phyloP scores from a whole-genome alignment of 2,888 invertebrate genomes.

The Drosophila affinis region DNA sequence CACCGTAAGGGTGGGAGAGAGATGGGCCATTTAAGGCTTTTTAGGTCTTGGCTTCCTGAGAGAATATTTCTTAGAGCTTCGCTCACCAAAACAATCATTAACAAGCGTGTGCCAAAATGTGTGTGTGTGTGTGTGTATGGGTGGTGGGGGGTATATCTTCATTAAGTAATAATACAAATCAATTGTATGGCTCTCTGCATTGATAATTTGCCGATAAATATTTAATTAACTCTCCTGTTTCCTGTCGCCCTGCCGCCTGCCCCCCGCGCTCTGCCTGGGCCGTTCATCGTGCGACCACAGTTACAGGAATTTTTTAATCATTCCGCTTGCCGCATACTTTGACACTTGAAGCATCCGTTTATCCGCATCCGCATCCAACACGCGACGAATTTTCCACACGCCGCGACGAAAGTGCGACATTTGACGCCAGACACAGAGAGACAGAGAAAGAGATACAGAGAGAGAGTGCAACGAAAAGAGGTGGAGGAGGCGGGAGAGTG shows the following conservation, averaged over 20 bases:
- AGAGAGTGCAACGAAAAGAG: neutral
- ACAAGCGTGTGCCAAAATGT: neutral
- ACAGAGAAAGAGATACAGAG: neutral
- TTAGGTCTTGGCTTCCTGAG: neutral
- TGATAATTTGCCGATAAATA: slow-evolving; percentile 46
- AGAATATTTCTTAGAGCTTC: neutral
- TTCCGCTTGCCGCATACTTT: slow-evolving; percentile 73
- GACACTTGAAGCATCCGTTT: slow-evolving; percentile 67
- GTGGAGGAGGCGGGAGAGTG: too few species aligned
- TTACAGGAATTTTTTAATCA: slow-evolving; percentile 75
- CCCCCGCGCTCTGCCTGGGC: too few species aligned
- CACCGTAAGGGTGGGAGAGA: neutral
- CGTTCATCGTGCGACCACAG: neutral
- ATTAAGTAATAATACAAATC: slow-evolving; percentile 50
- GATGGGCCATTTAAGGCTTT: neutral
- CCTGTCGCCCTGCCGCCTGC: slow-evolving; percentile 10
- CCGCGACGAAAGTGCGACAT: slow-evolving; percentile 71
- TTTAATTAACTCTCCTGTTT: slow-evolving; percentile 38
- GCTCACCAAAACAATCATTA: neutral
- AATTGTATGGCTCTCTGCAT: slow-evolving; percentile 38
- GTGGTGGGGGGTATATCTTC: slow-evolving; percentile 16
- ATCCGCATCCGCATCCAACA: slow-evolving; percentile 18
- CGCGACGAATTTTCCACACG: slow-evolving; percentile 49
- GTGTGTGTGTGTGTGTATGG: too few species aligned
- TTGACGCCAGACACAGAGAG: slow-evolving; percentile 67